Percentiles rank a stretch among this genome's conserved stretches.
phyloP scores from a whole-genome alignment of 2,113 vertebrate species.

The Thymallus thymallus region DNA sequence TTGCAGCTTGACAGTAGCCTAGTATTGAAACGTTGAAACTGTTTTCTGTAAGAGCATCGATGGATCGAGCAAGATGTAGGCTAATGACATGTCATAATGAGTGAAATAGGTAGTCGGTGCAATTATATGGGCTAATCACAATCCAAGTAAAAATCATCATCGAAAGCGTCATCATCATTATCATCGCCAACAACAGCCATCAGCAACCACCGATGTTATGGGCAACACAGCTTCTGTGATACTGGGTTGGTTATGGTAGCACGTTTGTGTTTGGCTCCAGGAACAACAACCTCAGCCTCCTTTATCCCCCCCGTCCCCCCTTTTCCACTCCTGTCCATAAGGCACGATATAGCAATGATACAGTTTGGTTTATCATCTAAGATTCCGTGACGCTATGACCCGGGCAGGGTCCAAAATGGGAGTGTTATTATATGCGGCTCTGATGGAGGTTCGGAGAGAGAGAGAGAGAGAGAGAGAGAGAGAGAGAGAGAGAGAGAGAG shows the following conservation, averaged over 20 bases:
- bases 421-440: slow-evolving; percentile 19
- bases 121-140: too few species aligned
- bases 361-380: background rate
- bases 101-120: too few species aligned
- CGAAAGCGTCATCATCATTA: background rate
- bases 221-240: background rate
- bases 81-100: too few species aligned
- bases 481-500: slow-evolving; percentile 25
- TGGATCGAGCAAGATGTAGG: too few species aligned
- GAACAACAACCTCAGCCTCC: too few species aligned
- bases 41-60: too few species aligned
- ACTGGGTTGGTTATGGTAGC: background rate
- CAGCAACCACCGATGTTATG: background rate
- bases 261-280: background rate
- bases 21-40: too few species aligned
- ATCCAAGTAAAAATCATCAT: too few species aligned
- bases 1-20: too few species aligned
- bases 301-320: background rate
- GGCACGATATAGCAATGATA: background rate
- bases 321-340: background rate
- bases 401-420: slow-evolving; percentile 15
- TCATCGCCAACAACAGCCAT: background rate
- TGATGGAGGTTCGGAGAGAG: slow-evolving; percentile 18
- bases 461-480: slow-evolving; percentile 21
- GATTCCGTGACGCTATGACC: slow-evolving; percentile 3